A percentile compares a stretch with the other conserved stretches of the same genome.
phyloP scores from a whole-genome alignment of 2,113 vertebrate genomes.

The Tylochromis polylepis region DNA sequence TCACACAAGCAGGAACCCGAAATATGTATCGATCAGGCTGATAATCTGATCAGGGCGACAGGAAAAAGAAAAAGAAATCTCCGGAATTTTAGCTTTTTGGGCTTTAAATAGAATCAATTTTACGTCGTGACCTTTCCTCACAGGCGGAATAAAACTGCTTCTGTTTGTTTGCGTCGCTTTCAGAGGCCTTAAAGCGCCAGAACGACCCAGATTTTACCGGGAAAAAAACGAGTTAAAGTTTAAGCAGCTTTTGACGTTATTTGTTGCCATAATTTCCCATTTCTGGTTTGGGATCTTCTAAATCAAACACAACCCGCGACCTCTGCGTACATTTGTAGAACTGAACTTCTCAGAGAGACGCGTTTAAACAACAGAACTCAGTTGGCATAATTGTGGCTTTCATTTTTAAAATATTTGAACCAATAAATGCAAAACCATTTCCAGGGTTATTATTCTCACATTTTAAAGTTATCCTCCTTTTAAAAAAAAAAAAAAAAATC shows the following conservation, averaged over 20 bases:
- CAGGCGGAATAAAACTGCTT: not conserved
- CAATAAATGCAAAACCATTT: not conserved
- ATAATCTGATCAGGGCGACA: not conserved
- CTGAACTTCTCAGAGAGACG: not conserved
- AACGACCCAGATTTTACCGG: not conserved
- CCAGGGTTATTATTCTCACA: not conserved
- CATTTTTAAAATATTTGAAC: not conserved
- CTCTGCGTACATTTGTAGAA: not conserved
- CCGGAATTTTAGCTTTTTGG: not conserved
- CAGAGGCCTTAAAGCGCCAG: not conserved
- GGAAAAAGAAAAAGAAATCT: not conserved
- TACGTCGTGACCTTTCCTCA: not conserved
- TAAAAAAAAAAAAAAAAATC: too few species aligned
- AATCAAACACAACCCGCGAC: not conserved
- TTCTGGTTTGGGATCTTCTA: rapidly evolving
- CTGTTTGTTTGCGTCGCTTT: not conserved
- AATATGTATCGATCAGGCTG: not conserved
- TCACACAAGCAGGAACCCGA: not conserved
- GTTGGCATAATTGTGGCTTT: not conserved
- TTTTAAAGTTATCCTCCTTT: not conserved
- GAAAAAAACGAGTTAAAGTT: rapidly evolving
- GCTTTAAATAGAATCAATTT: not conserved
- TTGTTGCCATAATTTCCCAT: not conserved
- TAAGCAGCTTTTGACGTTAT: not conserved
- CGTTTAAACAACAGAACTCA: not conserved